Base-by-base conservation (phyloP, 2,113 vertebrate genomes). In the Physeter macrocephalus region DNA sequence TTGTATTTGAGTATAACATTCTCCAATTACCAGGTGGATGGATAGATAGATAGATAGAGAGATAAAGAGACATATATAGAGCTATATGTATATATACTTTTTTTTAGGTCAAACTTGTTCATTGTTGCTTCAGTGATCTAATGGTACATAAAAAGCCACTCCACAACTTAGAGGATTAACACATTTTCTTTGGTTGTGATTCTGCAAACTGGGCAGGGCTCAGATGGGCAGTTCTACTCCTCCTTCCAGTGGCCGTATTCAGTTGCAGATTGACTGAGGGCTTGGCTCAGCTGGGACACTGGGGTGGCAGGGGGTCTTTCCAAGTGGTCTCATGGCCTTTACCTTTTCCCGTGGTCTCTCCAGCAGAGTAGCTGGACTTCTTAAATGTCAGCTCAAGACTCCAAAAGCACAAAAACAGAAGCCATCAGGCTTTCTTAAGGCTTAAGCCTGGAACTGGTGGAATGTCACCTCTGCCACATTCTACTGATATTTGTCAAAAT, bases 241-340 rank as follows among this genome's bases (percentile, higher is more conserved):
- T 23, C 18, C n/a, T 57, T 43, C 62, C 29, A 14, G 1, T 1
- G 17, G 88, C 4, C 5, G 0, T 23, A 7, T 17, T 11, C 6
- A 8, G 8, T 49, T 41, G 8, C 6, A 21, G 4, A 9, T 34
- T 41, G 20, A 6, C 25, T 46, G 39, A 31, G 27, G 20, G 36
- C 27, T 11, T 54, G 49, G n/a, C 75, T 91, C 5, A 23, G 21
- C 43, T 29, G 46, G 71, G 46, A 57, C 29, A 0, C 46, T 21
- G 11, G 29, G 11, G 29, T 29, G 29, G 8, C 10, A n/a, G 41
- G 49, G 27, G 25, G 29, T 39, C 8, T 46, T 64, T 84, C 27
- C 66, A 64, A 20, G 7, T 27, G n/a, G 27, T 41, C 21, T 23
- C 23, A 15, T 4, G 9, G 29, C 46, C 86, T 54, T 20, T 27